A percentile compares a stretch with the other conserved stretches of the same genome.
phyloP scores from a whole-genome alignment of 2,113 vertebrate genomes.

The Oxyruncus cristatus region DNA sequence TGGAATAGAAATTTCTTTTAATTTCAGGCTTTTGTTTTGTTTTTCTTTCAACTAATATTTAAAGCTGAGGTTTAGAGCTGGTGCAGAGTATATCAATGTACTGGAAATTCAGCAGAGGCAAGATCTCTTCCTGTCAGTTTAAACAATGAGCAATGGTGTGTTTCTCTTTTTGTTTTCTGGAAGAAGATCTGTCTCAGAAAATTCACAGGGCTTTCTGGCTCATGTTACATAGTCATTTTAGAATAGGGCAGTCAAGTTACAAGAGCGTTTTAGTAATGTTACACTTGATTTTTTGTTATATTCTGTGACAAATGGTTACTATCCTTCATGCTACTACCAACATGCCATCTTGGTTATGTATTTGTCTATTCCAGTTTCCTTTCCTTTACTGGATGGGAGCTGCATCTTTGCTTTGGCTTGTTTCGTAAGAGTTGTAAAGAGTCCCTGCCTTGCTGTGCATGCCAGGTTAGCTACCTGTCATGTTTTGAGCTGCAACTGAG shows the following conservation, averaged over 20 bases:
- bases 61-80: background rate
- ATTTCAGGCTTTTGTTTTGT: background rate
- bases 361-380: background rate
- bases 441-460: background rate
- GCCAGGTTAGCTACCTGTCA: background rate
- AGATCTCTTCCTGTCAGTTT: background rate
- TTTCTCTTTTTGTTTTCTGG: background rate
- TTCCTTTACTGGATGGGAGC: background rate
- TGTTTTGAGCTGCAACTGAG: background rate
- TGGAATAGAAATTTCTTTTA: background rate
- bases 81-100: background rate
- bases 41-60: background rate
- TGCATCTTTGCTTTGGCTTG: background rate
- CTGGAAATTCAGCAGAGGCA: background rate
- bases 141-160: background rate
- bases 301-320: background rate
- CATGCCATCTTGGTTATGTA: background rate
- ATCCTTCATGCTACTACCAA: background rate
- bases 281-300: background rate
- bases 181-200: background rate
- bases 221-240: background rate
- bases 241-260: rapidly evolving
- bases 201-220: background rate
- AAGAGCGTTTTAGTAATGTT: background rate
- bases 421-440: background rate